Percentiles rank a stretch among this genome's conserved stretches.
Conservation (phyloP, 2,888 invertebrate genomes). For the Oxystoma pomonae region DNA sequence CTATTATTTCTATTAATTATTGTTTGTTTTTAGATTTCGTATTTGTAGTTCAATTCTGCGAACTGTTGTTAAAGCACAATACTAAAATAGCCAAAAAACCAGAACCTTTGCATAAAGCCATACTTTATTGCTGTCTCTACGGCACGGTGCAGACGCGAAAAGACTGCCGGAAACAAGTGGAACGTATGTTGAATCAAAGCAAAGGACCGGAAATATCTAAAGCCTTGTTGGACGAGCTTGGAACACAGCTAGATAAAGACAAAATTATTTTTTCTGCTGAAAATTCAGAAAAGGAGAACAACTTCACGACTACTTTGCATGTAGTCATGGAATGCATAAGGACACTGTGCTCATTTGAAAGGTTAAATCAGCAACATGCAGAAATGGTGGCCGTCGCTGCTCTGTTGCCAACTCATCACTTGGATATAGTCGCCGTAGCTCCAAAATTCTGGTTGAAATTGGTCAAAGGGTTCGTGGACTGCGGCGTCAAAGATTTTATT, state of each 20-base stretch:
- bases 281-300: constrained; percentile 49
- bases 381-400: constrained; percentile 61
- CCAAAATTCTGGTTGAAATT: constrained; percentile 44
- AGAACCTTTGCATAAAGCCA: constrained; percentile 65
- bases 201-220: constrained; percentile 58
- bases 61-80: constrained; percentile 67
- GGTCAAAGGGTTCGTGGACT: constrained; percentile 32
- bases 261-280: constrained; percentile 50
- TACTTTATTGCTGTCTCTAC: constrained; percentile 61
- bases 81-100: constrained; percentile 60
- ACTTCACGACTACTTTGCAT: constrained; percentile 46
- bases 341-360: constrained; percentile 44
- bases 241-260: constrained; percentile 60
- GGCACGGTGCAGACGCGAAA: constrained; percentile 59
- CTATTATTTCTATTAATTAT: constrained; percentile 2
- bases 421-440: constrained; percentile 56
- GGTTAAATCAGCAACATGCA: constrained; percentile 50
- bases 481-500: constrained; percentile 59
- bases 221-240: constrained; percentile 62
- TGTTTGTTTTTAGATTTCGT: constrained; percentile 52
- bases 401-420: constrained; percentile 72
- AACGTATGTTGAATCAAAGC: constrained; percentile 55
- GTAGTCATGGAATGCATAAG: constrained; percentile 46
- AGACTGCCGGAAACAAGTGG: constrained; percentile 58
- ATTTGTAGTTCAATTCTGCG: constrained; percentile 70